A percentile compares a stretch with the other conserved stretches of the same genome.
phyloP scores from a whole-genome alignment of 2,888 invertebrate genomes.

The Hypselothyrea guttata region DNA sequence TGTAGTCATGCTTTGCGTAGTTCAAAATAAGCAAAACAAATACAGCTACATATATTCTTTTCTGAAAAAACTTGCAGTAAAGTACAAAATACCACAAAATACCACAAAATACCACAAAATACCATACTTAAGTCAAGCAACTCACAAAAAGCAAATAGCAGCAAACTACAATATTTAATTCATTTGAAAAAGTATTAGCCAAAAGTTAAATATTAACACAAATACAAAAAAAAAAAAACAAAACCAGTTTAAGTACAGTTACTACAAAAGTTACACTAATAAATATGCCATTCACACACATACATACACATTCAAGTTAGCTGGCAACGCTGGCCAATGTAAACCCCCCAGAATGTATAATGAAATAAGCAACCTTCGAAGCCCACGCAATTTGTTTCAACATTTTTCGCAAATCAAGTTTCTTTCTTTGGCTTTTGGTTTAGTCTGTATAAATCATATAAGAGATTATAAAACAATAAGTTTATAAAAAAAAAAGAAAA shows the following conservation, averaged over 20 bases:
- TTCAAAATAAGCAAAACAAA: conserved; percentile 31
- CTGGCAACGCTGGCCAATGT: too few species aligned
- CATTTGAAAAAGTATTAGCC: conserved; percentile 62
- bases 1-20: conserved; percentile 50
- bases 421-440: conserved; percentile 36
- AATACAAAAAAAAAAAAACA: conserved; percentile 27
- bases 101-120: conserved; percentile 78
- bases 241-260: conserved; percentile 52
- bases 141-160: conserved; percentile 15
- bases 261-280: conserved; percentile 43
- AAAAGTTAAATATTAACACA: conserved; percentile 51
- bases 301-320: too few species aligned
- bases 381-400: conserved; percentile 39
- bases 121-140: conserved; percentile 17
- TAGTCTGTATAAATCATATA: conserved; percentile 55
- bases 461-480: conserved; percentile 74
- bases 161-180: conserved; percentile 32
- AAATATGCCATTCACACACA: too few species aligned
- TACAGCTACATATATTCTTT: conserved; percentile 36
- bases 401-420: conserved; percentile 8
- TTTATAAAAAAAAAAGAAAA: conserved; percentile 67
- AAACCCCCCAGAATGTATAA: conserved; percentile 37
- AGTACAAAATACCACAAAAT: conserved; percentile 79
- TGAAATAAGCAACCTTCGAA: conserved; percentile 67
- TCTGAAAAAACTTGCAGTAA: conserved; percentile 74